A percentile compares a stretch with the other conserved stretches of the same genome.
Evolutionary conservation across 2,888 invertebrate species (phyloP).

Genomic region (Meiosimyza decipiens): DNA sequence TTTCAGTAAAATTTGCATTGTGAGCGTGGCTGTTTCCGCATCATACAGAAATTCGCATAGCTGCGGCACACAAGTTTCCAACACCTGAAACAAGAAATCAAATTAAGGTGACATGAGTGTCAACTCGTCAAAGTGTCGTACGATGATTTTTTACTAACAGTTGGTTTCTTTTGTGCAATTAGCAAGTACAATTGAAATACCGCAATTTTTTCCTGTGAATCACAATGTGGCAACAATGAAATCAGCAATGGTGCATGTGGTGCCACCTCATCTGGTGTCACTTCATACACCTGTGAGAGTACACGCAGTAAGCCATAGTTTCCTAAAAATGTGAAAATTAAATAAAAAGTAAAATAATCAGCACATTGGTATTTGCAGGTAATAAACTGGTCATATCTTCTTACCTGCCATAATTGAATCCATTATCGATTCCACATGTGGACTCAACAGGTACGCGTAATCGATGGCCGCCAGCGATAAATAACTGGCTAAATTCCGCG

Average conservation of each 20-base stretch:
- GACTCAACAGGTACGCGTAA: constrained; percentile 85
- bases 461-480: constrained; percentile 92
- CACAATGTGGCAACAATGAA: constrained; percentile 80
- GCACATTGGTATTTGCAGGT: too few relatives aligned
- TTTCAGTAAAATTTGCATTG: constrained; percentile 80
- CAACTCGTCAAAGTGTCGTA: background rate
- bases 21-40: constrained; percentile 72
- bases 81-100: constrained; percentile 67
- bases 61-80: constrained; percentile 85
- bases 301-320: constrained; percentile 90
- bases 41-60: constrained; percentile 79
- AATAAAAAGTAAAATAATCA: background rate
- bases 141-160: constrained; percentile 67
- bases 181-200: constrained; percentile 84
- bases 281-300: constrained; percentile 89
- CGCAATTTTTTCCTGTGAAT: constrained; percentile 86
- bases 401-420: constrained; percentile 88
- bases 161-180: constrained; percentile 83
- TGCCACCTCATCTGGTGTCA: constrained; percentile 86
- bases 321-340: constrained; percentile 69
- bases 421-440: constrained; percentile 90
- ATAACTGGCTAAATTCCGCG: constrained; percentile 90
- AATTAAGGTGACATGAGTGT: too few relatives aligned
- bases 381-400: background rate
- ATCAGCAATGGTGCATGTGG: constrained; percentile 87